A percentile compares a stretch with the other conserved stretches of the same genome.
Evolutionary conservation across 2,888 invertebrate species (phyloP).

Genomic region (Encarsia formosa): DNA sequence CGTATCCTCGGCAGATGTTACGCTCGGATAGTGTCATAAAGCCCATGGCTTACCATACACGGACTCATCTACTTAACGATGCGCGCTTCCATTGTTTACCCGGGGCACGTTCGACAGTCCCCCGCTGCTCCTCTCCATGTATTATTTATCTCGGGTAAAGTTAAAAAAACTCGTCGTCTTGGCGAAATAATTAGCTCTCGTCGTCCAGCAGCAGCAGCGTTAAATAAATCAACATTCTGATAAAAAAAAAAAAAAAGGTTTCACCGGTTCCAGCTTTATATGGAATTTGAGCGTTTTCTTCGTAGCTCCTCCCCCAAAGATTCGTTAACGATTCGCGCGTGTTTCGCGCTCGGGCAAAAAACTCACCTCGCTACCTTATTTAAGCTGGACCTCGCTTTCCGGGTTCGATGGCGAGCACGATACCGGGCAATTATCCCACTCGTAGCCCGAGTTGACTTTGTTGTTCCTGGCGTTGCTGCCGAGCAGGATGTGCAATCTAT

Average conservation of each 20-base stretch:
- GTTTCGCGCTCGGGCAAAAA: slow-evolving; percentile 28
- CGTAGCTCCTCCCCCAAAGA: no score
- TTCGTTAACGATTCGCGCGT: slow-evolving; percentile 28
- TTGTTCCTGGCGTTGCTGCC: not conserved
- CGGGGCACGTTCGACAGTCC: slow-evolving; percentile 10
- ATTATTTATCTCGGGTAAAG: slow-evolving; percentile 17
- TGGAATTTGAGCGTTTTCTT: slow-evolving; percentile 19
- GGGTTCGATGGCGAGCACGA: slow-evolving; percentile 25
- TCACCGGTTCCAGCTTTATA: slow-evolving; percentile 12
- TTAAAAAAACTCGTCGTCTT: not conserved
- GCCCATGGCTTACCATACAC: slow-evolving; percentile 15
- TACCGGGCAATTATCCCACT: slow-evolving; percentile 36
- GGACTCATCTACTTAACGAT: slow-evolving; percentile 22
- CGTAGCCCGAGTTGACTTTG: slow-evolving; percentile 1
- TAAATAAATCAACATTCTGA: slow-evolving; percentile 21
- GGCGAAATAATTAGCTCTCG: slow-evolving; percentile 17
- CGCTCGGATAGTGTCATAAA: no score
- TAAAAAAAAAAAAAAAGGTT: no score
- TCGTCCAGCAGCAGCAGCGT: not conserved
- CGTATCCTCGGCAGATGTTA: no score
- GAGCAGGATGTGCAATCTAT: slow-evolving; percentile 9
- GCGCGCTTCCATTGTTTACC: slow-evolving; percentile 13
- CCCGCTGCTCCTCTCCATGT: slow-evolving; percentile 3
- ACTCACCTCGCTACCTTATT: slow-evolving; percentile 17
- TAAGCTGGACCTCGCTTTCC: slow-evolving; percentile 19